Evolutionary conservation across 2,888 invertebrate genomes (phyloP), one percentile per base, ranked within the genome.

Genomic region (Macropis europaea): DNA sequence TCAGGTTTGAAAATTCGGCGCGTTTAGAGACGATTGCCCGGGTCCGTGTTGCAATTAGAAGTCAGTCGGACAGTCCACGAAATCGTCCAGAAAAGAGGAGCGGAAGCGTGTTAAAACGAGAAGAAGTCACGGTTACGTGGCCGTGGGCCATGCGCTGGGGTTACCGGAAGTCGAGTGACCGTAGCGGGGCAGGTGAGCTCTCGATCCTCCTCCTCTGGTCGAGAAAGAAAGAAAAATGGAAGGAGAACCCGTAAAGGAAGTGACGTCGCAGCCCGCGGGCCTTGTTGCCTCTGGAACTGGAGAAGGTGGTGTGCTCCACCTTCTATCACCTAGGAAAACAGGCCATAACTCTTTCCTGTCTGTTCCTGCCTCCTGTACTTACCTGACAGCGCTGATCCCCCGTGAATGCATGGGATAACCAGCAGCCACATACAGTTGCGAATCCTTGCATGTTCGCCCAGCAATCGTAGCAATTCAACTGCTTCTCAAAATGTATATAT

Each of bases 151-250:
- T 75, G 60, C 54, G 74, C 45, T 63, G 82, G 84, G 83, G 83
- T 85, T 84, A 83, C 81, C 85, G 85, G 85, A 85, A 84, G 84
- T 85, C 78, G 82, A 84, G 82, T 86, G 85, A 85, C 85, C 84
- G 82, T 85, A 82, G 81, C 83, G 81, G 76, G 76, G 82, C 81
- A 82, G 80, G 85, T 82, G 82, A 83, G 77, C 82, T 36, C 72
- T 74, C 61, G 73, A 72, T 77, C 54, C 47, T 48, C 30, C 54
- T 50, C 34, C 38, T 48, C 40, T 13, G 24, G 11, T 24, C 40
- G 42, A 43, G 19, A 54, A 61, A 72, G 56, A 73, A 56, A 64
- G 36, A 26, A 24, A 61, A 22, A 40, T 42, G 47, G 67, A 61
- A 42, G 50, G 54, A 68, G 50, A 71, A 24, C 34, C 34, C 32